Percentiles rank a stretch among this genome's conserved stretches.
Conservation (phyloP, 2,888 invertebrate species). For the Globia sparganii region DNA sequence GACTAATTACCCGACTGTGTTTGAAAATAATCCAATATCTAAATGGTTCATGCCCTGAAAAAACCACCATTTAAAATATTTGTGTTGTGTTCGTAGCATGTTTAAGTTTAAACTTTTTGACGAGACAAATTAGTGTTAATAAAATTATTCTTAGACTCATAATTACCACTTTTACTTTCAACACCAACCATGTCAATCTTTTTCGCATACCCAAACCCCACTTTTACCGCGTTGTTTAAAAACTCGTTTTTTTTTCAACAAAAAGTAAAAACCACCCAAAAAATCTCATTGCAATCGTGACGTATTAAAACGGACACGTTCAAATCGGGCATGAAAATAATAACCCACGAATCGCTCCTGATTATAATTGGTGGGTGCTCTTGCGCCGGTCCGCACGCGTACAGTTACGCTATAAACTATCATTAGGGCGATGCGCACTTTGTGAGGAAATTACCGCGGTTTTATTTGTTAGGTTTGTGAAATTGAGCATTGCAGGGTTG, state of each 20-base stretch:
- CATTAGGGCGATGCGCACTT: slow-evolving; percentile 75
- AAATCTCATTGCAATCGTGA: slow-evolving; percentile 62
- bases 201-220: slow-evolving; percentile 27
- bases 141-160: slow-evolving; percentile 4
- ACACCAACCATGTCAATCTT: slow-evolving; percentile 20
- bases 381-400: slow-evolving; percentile 68
- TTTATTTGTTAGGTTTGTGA: slow-evolving; percentile 76
- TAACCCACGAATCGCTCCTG: slow-evolving; percentile 76
- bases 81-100: neutral
- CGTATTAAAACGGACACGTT: slow-evolving; percentile 69
- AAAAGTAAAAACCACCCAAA: slow-evolving; percentile 42
- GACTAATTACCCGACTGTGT: neutral
- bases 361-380: slow-evolving; percentile 80
- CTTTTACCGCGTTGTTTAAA: slow-evolving; percentile 38
- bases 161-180: slow-evolving; percentile 12
- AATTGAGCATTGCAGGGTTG: slow-evolving; percentile 68
- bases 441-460: slow-evolving; percentile 72
- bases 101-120: neutral
- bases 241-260: slow-evolving; percentile 1
- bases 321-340: slow-evolving; percentile 79
- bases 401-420: slow-evolving; percentile 75
- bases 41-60: no score
- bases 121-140: neutral
- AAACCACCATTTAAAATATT: neutral
- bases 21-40: neutral